These are phyloP conservation scores for Calliphora vomitoria DNA, from an alignment of 2,888 invertebrate species.

Conservation along the genomic window DNA sequence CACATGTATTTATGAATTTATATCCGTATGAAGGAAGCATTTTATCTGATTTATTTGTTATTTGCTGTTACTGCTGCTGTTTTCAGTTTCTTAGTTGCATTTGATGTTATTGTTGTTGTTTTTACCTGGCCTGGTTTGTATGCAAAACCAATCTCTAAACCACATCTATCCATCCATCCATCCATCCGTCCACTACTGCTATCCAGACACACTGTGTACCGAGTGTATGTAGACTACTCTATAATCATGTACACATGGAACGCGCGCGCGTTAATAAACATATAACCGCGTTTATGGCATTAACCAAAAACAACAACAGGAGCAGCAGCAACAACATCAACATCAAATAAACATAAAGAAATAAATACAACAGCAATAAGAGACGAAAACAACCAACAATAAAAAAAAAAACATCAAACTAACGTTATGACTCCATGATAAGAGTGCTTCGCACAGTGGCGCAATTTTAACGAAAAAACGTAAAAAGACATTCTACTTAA, in stretches of 20 bases:
- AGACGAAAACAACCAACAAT: neutral
- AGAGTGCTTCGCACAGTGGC: conserved; percentile 24
- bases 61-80: conserved; percentile 13
- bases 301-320: conserved; percentile 42
- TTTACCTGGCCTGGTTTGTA: conserved; percentile 54
- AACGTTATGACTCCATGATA: conserved; percentile 45
- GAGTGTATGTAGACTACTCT: neutral
- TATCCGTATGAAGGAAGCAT: conserved; percentile 40
- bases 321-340: conserved; percentile 4
- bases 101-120: conserved; percentile 34
- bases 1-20: conserved; percentile 13
- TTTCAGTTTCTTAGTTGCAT: conserved; percentile 25
- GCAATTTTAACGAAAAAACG: neutral
- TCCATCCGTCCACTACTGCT: neutral
- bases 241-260: conserved; percentile 26
- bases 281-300: conserved; percentile 64
- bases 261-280: conserved; percentile 67
- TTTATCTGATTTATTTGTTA: conserved; percentile 64
- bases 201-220: conserved; percentile 17
- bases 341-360: conserved; percentile 40
- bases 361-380: neutral
- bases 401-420: conserved; percentile 22
- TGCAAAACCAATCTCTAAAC: conserved; percentile 61
- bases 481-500: no score
- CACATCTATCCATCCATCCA: conserved; percentile 48